Base-by-base conservation (phyloP, 2,888 invertebrate genomes). In the Drosophila nr. fundita region DNA sequence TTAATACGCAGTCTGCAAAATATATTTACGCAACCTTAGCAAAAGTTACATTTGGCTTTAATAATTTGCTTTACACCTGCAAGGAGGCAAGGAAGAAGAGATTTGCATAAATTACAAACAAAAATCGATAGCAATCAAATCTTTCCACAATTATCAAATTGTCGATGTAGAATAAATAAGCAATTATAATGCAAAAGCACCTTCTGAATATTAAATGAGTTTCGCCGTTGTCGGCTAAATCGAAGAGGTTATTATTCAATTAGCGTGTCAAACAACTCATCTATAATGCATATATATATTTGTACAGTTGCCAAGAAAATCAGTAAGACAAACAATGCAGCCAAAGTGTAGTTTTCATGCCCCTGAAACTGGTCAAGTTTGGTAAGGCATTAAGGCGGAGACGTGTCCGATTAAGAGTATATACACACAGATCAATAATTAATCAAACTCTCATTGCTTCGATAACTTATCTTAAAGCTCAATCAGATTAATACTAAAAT, bases 181-280 rank as follows among this genome's bases (percentile, higher is more conserved):
- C 40, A 45, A 63, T 63, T 75, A 32, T 27, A n/a, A 40, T 4
- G 21, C 18, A 11, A 55, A 21, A 60, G 11, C 34, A 11, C n/a
- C 42, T 45, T 24, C 21, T 24, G 65, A 61, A 65, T 61, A 42
- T 24, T 18, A n/a, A 29, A 55, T 64, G 29, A 50, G 30, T 45
- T 21, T 24, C 36, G 55, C 55, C 48, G 42, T 55, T 29, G 38
- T 34, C 57, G 30, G 34, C 62, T 32, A 34, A 60, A 68, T 74
- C 67, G 61, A 76, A 79, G 53, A 6, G 42, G 67, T 62, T 68
- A 68, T 85, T 86, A 87, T 87, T 78, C 71, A 82, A 85, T 86
- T 88, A 78, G 82, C 70, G 72, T 69, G 73, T 69, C 80, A 78
- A 86, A 69, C 42, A 53, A 8, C 72, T 73, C 69, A 82, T 82